Percentiles rank a stretch among this genome's conserved stretches.
Conservation (phyloP, 2,888 invertebrate species). For the Enoplolaimus lenunculus region DNA sequence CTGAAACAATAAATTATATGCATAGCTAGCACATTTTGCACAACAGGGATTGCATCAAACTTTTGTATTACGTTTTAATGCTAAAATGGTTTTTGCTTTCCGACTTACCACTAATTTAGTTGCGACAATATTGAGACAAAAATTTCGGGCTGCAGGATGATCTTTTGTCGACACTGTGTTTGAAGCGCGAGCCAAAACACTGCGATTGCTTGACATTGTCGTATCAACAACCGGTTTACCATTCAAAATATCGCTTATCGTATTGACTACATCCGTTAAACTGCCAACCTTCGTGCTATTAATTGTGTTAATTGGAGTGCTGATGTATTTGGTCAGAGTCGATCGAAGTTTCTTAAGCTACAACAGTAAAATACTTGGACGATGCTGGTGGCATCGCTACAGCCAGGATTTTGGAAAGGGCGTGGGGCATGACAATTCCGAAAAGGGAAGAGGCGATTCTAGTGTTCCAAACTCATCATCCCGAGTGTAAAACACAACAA, state of each 20-base stretch:
- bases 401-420: too few relatives aligned
- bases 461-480: too few relatives aligned
- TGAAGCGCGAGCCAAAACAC: not conserved
- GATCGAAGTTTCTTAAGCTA: not conserved
- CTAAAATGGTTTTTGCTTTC: too few relatives aligned
- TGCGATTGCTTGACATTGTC: too few relatives aligned
- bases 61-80: too few relatives aligned
- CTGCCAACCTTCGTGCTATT: not conserved
- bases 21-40: not conserved
- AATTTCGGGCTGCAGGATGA: not conserved
- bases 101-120: not conserved
- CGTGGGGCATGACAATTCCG: too few relatives aligned
- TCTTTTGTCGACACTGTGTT: not conserved
- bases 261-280: not conserved
- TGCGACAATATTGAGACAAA: not conserved
- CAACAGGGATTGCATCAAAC: not conserved
- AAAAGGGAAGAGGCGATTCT: too few relatives aligned
- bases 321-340: not conserved
- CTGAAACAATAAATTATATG: too few relatives aligned
- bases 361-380: constrained; percentile 1
- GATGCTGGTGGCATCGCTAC: too few relatives aligned
- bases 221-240: not conserved
- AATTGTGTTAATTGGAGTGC: not conserved
- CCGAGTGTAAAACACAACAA: too few relatives aligned
- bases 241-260: not conserved